Conservation (phyloP, 30 jellyfish, hydroid and myxozoan species). For the Euphysa ruthae region DNA sequence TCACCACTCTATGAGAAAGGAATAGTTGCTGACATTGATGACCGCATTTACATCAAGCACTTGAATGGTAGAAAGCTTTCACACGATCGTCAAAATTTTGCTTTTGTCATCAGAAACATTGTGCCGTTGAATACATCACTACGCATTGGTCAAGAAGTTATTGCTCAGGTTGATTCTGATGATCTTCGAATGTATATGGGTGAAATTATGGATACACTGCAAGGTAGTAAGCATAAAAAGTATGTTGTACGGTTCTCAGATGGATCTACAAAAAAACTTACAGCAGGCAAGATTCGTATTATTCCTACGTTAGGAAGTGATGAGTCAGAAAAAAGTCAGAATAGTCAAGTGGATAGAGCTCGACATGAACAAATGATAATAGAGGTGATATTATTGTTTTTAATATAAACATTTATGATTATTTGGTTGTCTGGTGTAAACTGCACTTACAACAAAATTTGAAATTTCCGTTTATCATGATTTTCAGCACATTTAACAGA, state of each 20-base stretch:
- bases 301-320: constrained; percentile 7
- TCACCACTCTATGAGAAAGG: constrained; percentile 56
- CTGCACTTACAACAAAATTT: no score
- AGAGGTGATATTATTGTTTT: background rate
- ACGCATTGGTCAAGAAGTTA: constrained; percentile 31
- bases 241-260: constrained; percentile 17
- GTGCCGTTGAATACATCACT: constrained; percentile 44
- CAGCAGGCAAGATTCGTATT: constrained; percentile 26
- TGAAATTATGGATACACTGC: background rate
- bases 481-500: no score
- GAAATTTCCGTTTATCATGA: no score
- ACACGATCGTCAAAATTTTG: constrained; percentile 45
- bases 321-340: constrained; percentile 1
- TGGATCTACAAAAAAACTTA: constrained; percentile 20
- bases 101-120: constrained; percentile 63
- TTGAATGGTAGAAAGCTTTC: constrained; percentile 43
- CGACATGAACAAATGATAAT: constrained; percentile 2
- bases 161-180: constrained; percentile 21
- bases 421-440: no score
- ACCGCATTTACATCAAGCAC: constrained; percentile 27
- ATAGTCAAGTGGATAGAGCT: background rate
- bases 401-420: background rate
- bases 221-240: background rate
- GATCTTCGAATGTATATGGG: constrained; percentile 26
- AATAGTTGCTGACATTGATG: constrained; percentile 50